Base-by-base conservation (phyloP, 2,797 vertebrate genomes). In the Lacerta bilineata region DNA sequence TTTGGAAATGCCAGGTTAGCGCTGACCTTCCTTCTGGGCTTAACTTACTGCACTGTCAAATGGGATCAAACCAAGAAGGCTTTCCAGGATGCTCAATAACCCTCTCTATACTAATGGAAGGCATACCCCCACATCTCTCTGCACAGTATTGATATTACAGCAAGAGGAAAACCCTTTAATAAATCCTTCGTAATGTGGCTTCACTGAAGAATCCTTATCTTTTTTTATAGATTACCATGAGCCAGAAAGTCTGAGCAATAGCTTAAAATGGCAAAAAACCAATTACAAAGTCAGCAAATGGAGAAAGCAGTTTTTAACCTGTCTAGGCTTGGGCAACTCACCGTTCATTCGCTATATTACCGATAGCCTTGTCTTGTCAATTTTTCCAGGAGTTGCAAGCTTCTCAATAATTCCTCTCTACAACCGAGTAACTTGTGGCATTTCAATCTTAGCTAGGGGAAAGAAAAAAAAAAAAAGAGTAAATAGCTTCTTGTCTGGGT, bases 381-480 rank as follows among this genome's bases (percentile, higher is more conserved):
- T n/a, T 33, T 94, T 69, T 91, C 90, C 3, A 0, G 23, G 46
- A 92, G 41, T 86, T 90, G 83, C 39, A 89, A 80, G 29, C 92
- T 55, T 87, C 61, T 74, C 85, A 83, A 46, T 93, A 90, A 90
- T 93, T 95, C 92, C 66, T 93, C 23, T 91, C 90, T 90, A 84
- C 83, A 90, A 72, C 72, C 72, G 75, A 87, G 71, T 92, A 94
- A 94, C 90, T 96, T 90, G 64, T 88, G 86, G 77, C 77, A 86
- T 91, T 92, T 93, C 89, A 88, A 64, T 88, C 94, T 93, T 93
- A 74, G 87, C 74, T 90, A 55, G 83, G 88, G 18, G 72, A 33
- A 33, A 33, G 9, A 3, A 10, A 15, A 43, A 43, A 11, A 17
- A 13, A n/a, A 80, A 92, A 92, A 93, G 91, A 93, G 68, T 88